Conservation (phyloP, 92 coral and sea anemone genomes). For the Actinernus sp. region DNA sequence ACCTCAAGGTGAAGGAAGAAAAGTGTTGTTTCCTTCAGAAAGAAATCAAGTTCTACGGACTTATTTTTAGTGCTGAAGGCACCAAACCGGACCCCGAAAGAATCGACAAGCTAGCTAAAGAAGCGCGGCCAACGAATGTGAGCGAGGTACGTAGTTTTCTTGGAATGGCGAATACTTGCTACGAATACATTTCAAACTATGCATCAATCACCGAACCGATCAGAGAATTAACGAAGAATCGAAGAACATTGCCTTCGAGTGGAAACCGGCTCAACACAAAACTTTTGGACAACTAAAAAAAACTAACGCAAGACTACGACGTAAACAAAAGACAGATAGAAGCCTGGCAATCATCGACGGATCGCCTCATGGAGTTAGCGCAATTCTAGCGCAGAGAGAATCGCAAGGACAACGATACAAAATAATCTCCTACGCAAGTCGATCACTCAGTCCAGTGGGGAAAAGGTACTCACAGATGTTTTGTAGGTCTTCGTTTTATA, state of each 20-base stretch:
- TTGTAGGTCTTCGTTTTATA: no score
- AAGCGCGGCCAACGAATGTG: no score
- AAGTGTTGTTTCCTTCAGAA: slow-evolving; percentile 16
- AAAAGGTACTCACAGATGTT: slow-evolving; percentile 1
- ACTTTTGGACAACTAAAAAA: no score
- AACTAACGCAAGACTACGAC: no score
- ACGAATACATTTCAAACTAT: neutral
- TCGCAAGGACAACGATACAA: slow-evolving; percentile 18
- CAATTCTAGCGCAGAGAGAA: slow-evolving; percentile 20
- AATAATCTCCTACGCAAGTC: slow-evolving; percentile 35
- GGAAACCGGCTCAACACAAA: no score
- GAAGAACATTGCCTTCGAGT: no score
- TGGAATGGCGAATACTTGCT: neutral
- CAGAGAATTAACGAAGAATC: no score
- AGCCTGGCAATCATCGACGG: no score
- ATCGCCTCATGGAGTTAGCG: slow-evolving; percentile 24
- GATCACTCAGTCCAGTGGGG: slow-evolving; percentile 3
- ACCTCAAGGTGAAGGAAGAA: slow-evolving; percentile 16
- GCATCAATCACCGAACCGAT: neutral
- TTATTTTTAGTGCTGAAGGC: slow-evolving; percentile 13
- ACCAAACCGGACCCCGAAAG: slow-evolving; percentile 31
- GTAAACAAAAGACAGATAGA: no score
- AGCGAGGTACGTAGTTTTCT: slow-evolving; percentile 1
- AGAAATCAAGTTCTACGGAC: slow-evolving; percentile 26
- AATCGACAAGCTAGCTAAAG: no score